Evolutionary conservation across 30 jellyfish, hydroid and myxozoan species (phyloP), one percentile per base, ranked within the genome.

Genomic region (Sanderia malayensis): DNA sequence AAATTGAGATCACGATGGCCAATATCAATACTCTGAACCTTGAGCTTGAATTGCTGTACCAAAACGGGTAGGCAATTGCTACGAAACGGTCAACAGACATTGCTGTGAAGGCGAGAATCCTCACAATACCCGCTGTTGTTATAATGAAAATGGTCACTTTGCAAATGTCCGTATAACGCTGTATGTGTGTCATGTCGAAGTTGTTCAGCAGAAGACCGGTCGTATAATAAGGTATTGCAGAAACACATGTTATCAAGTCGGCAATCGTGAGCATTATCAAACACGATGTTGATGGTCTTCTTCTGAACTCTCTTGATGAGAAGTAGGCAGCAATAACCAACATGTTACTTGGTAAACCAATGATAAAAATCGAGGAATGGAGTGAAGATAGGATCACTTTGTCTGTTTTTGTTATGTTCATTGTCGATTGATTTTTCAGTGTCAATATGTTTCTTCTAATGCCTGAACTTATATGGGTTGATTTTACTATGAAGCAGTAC

Each of bases 321-420:
- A 74, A 31, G 37, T 70, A 79, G 1, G 96, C 85, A 13, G 72
- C 31, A 0, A 76, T 46, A 15, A 86, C 89, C 0, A 86, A 67
- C 10, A 67, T 27, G 73, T 86, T 86, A 10, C 89, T 89, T 15
- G 87, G 77, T 15, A 71, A 58, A n/a, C 94, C 94, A 4, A 86
- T 21, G 1, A 73, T 46, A 33, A 86, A 73, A 0, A 76, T 52
- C 19, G 73, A 37, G 9, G 67, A 59, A 31, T 76, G 87, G 27
- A 61, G 59, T 11, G 52, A 52, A 3, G 87, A 25, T 4, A 76
- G 87, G 24, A 41, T 31, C 26, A 46, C 44, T 34, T 58, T 64
- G 80, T 76, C 87, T 1, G 64, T 33, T 25, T 32, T 15, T 45
- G 87, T 76, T 7, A 67, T 80, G 30, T 76, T 76, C 80, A 62